Evolutionary conservation across 2,888 invertebrate genomes (phyloP).

Genomic region (Drosophila atripex): DNA sequence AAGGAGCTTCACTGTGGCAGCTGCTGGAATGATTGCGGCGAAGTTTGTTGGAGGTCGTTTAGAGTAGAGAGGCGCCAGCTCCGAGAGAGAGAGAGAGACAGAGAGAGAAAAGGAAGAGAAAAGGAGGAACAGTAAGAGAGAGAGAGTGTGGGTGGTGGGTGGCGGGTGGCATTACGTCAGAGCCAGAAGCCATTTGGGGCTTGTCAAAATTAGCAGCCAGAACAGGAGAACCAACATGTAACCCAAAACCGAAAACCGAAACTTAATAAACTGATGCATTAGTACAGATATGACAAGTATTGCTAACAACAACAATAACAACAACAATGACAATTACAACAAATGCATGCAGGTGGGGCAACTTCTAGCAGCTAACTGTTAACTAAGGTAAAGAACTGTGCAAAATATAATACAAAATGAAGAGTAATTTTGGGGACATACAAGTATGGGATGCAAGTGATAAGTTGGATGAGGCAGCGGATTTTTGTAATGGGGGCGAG

Average conservation of each 20-base stretch:
- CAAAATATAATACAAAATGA: constrained; percentile 17
- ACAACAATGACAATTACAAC: constrained; percentile 28
- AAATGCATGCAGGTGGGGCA: constrained; percentile 54
- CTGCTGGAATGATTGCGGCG: constrained; percentile 48
- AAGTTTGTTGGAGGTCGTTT: constrained; percentile 51
- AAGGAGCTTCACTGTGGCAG: constrained; percentile 30
- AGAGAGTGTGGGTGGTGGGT: constrained; percentile 3
- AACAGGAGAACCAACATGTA: constrained; percentile 10
- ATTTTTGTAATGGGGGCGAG: constrained; percentile 45
- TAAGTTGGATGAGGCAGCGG: constrained; percentile 68
- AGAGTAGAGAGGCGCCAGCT: constrained; percentile 43
- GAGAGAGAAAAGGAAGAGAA: not conserved
- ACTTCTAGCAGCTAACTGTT: constrained; percentile 62
- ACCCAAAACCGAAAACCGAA: constrained; percentile 36
- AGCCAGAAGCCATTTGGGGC: constrained; percentile 71
- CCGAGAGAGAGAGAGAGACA: constrained; percentile 20
- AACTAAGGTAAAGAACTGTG: constrained; percentile 60
- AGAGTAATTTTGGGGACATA: constrained; percentile 10
- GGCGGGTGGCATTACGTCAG: constrained; percentile 47
- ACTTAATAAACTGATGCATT: constrained; percentile 51
- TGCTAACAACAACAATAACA: constrained; percentile 29
- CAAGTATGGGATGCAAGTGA: constrained; percentile 71
- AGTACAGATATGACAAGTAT: constrained; percentile 44
- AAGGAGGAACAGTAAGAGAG: not conserved
- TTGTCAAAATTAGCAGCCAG: constrained; percentile 71